phyloP scores from a whole-genome alignment of 2,113 vertebrate species.

The Bos taurus region ARS-UCD2.0 NC_037337.1:79311001-79311500 shows the following conservation, averaged over 20 bases:
- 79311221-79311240: neutral
- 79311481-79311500: neutral
- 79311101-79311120: neutral
- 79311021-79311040: neutral
- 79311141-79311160: neutral
- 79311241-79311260: neutral
- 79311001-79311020: neutral
- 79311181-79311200: neutral
- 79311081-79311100: neutral
- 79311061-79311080: neutral
- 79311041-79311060: neutral
- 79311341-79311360: neutral
- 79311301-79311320: neutral
- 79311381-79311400: neutral
- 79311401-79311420: neutral
- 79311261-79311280: neutral
- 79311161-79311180: neutral
- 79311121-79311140: neutral
- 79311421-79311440: neutral
- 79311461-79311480: neutral
- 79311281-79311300: neutral
- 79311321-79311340: neutral
- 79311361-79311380: neutral
- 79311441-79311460: neutral
- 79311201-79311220: neutral